Evolutionary conservation across 2,888 invertebrate species (phyloP).

Genomic region (Eupithecia centaureata): DNA sequence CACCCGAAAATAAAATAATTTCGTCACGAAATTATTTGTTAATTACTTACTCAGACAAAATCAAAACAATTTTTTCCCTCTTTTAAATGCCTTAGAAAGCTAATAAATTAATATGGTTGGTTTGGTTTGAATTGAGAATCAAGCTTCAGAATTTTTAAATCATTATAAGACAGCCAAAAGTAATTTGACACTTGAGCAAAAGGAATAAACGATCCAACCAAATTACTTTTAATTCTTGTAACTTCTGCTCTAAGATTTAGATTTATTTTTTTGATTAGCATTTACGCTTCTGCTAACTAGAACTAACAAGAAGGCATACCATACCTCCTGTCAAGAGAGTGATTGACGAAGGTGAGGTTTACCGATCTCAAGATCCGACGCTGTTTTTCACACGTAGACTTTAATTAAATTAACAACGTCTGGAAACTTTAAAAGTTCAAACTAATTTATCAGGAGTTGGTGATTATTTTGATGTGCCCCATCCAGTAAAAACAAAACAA

Average conservation of each 20-base stretch:
- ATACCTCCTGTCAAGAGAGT: constrained; percentile 7
- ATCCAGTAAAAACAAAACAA: constrained; percentile 41
- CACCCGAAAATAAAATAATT: too few relatives aligned
- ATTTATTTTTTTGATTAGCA: too few relatives aligned
- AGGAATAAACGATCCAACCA: not conserved
- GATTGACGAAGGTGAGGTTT: constrained; percentile 24
- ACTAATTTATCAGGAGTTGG: constrained; percentile 41
- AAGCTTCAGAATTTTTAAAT: too few relatives aligned
- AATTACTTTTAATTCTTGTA: not conserved
- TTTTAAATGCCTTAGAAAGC: too few relatives aligned
- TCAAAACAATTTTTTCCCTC: too few relatives aligned
- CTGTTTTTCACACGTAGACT: constrained; percentile 26
- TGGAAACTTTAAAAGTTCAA: constrained; percentile 34
- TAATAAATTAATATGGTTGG: too few relatives aligned
- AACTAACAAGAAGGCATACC: not conserved
- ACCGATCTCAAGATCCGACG: constrained; percentile 8
- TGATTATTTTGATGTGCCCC: constrained; percentile 43
- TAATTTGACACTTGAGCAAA: not conserved
- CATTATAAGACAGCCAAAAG: not conserved
- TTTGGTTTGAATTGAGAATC: too few relatives aligned
- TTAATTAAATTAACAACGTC: constrained; percentile 34
- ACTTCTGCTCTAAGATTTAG: too few relatives aligned
- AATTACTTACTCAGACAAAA: too few relatives aligned
- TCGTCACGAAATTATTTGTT: too few relatives aligned
- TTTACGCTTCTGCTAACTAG: constrained; percentile 13